Base-by-base conservation (phyloP, 2,113 vertebrate genomes). In the Sciurus niger region DNA sequence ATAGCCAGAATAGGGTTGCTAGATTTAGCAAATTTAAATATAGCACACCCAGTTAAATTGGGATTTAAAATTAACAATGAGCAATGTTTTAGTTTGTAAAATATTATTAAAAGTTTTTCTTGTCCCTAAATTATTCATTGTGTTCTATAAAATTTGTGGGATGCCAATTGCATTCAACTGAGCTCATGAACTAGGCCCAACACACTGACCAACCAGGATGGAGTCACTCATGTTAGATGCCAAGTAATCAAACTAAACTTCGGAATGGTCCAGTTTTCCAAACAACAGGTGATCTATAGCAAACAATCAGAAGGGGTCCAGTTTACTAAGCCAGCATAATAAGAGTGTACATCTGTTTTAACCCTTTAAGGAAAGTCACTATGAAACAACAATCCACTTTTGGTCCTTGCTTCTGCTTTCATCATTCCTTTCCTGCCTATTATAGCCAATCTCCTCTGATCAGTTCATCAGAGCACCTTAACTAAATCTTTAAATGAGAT, bases 11-110 rank as follows among this genome's bases (percentile, higher is more conserved):
- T 63, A 70, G 17, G 22, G 17, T 73, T 79, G 46, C 25, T 92
- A 92, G 46, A 78, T 40, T 73, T 60, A 90, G 76, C 40, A 90
- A 90, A 94, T 88, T 82, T 89, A 84, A 91, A 90, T 20, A 65
- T 1, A 58, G 25, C 40, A 53, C 10, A 93, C n/a, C 24, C 37
- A 65, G 37, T 65, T 92, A 85, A 55, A 83, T 28, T 20, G 67
- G 40, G 77, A 95, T 72, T 60, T 60, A 60, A 67, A 30, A 48
- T 88, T 79, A 80, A 74, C 20, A 76, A 48, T 37, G 17, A 68
- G 11, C 79, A 63, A 70, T 46, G 58, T 90, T 92, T 87, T 73
- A 67, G 14, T 34, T n/a, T 55, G 20, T 67, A 84, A 94, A 51
- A 79, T 90, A 55, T 22, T 90, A 94, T 78, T 55, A 20, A 80